A percentile compares a stretch with the other conserved stretches of the same genome.
phyloP scores from a whole-genome alignment of 2,888 invertebrate species.

The Yponomeuta sedellus region DNA sequence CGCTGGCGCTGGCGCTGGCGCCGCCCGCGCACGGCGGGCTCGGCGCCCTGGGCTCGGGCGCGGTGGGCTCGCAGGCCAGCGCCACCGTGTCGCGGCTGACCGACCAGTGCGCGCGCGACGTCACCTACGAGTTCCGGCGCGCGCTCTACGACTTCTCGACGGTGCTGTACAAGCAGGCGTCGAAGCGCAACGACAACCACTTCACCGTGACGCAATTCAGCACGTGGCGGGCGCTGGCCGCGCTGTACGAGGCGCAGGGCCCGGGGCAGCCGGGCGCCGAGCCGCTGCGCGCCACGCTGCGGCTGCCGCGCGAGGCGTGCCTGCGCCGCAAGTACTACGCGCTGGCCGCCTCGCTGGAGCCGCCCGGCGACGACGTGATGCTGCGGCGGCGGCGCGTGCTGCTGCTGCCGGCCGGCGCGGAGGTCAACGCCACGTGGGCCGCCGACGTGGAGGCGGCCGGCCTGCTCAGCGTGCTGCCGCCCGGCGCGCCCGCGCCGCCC shows the following conservation, averaged over 20 bases:
- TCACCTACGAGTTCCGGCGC: conserved; percentile 19
- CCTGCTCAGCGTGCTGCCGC: conserved; percentile 21
- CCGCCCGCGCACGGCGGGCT: not conserved
- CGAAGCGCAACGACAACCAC: conserved; percentile 21
- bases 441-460: conserved; percentile 14
- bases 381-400: conserved; percentile 25
- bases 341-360: conserved; percentile 28
- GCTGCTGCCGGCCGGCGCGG: conserved; percentile 24
- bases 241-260: conserved; percentile 21
- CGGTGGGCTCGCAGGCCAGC: not conserved
- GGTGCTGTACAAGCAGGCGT: conserved; percentile 21
- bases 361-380: conserved; percentile 26
- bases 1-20: not conserved
- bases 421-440: conserved; percentile 26
- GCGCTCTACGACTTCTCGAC: conserved; percentile 21
- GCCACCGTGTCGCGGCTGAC: not conserved
- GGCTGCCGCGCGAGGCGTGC: conserved; percentile 24
- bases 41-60: not conserved
- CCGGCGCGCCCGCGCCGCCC: conserved; percentile 19
- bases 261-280: not conserved
- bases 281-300: conserved; percentile 18
- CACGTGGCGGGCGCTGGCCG: conserved; percentile 32
- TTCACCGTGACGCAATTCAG: conserved; percentile 32
- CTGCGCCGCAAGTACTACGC: conserved; percentile 29
- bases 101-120: conserved; percentile 16